These are phyloP conservation scores for Erythrocebus patas DNA, from an alignment of 2,113 vertebrate species.

Conservation along the genomic window DNA sequence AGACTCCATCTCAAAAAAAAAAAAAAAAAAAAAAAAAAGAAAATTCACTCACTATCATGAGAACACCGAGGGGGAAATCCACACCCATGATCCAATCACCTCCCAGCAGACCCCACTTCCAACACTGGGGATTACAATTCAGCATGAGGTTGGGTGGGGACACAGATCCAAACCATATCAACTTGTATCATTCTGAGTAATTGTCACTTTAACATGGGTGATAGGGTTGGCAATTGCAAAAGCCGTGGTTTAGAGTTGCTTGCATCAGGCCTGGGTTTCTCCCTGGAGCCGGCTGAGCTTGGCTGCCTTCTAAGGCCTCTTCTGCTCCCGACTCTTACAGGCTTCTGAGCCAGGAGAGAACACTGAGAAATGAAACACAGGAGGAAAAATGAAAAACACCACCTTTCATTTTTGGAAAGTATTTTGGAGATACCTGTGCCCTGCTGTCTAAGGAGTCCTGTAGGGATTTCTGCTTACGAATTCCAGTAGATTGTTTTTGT, in stretches of 20 bases:
- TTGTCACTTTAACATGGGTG: not conserved
- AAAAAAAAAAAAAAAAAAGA: no score
- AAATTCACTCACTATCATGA: no score
- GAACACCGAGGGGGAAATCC: no score
- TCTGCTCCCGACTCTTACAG: not conserved
- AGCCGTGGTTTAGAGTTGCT: not conserved
- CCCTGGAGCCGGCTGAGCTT: not conserved
- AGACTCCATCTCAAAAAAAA: no score
- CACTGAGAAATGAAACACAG: fast-evolving
- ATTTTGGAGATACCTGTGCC: not conserved
- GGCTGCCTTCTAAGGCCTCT: not conserved
- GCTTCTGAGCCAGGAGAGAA: not conserved
- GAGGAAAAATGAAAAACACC: not conserved
- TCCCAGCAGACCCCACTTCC: no score
- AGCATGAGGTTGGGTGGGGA: no score
- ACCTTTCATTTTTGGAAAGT: not conserved
- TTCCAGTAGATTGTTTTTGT: not conserved
- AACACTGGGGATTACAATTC: no score
- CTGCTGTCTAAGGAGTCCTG: fast-evolving
- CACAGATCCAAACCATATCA: no score
- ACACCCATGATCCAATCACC: no score
- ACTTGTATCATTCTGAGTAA: not conserved
- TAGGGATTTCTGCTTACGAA: not conserved
- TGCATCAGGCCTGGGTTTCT: not conserved
- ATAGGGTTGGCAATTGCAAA: no score